Percentiles rank a stretch among this genome's conserved stretches.
Conservation (phyloP, 2,888 invertebrate genomes). For the Gortyna flavago region DNA sequence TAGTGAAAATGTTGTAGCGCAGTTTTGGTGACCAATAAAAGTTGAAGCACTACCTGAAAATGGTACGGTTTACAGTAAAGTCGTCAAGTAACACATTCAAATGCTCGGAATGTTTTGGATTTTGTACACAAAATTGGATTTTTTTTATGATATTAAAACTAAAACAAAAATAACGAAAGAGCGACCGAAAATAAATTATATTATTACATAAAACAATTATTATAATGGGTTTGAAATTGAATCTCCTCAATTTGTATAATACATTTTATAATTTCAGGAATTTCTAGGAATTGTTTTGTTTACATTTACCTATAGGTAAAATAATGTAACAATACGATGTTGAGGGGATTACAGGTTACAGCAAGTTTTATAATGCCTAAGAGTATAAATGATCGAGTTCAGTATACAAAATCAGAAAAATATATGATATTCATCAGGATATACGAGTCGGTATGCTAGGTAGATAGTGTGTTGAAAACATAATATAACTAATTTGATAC, state of each 20-base stretch:
- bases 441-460: too few species aligned
- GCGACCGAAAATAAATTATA: neutral
- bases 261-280: neutral
- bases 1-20: neutral
- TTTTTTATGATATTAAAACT: neutral
- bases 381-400: too few species aligned
- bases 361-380: too few species aligned
- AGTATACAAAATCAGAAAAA: too few species aligned
- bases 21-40: neutral
- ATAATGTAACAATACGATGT: too few species aligned
- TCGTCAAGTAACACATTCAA: neutral
- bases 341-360: too few species aligned
- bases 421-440: too few species aligned
- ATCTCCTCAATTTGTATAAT: neutral
- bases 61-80: neutral
- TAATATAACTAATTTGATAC: too few species aligned
- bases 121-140: too few species aligned
- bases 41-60: neutral
- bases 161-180: slow-evolving; percentile 1
- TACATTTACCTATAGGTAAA: too few species aligned
- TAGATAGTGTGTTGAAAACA: too few species aligned
- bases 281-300: too few species aligned
- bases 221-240: neutral
- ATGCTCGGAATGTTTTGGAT: neutral
- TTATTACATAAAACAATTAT: neutral